phyloP scores from a whole-genome alignment of 2,797 vertebrate genomes.

The Ptychobarbus kaznakovi region DNA sequence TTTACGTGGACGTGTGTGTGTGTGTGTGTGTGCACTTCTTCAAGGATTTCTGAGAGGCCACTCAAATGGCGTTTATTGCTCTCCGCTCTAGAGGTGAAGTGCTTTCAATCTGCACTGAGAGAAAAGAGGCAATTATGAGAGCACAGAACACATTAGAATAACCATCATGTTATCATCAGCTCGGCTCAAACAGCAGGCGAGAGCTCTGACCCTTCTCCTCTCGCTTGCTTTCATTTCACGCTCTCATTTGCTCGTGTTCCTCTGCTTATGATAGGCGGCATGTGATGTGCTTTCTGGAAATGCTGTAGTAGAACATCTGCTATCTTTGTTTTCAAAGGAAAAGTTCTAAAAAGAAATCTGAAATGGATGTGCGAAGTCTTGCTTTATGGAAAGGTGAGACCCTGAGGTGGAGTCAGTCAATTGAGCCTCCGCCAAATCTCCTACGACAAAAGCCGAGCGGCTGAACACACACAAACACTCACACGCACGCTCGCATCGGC shows the following conservation, averaged over 20 bases:
- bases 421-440: constrained; percentile 26
- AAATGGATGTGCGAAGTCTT: background rate
- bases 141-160: constrained; percentile 46
- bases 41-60: constrained; percentile 44
- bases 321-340: constrained; percentile 33
- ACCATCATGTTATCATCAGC: constrained; percentile 45
- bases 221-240: constrained; percentile 5
- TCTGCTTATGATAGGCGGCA: background rate
- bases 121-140: constrained; percentile 44
- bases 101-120: constrained; percentile 46
- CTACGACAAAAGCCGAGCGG: constrained; percentile 14
- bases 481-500: constrained; percentile 35
- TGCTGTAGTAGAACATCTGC: background rate
- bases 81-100: constrained; percentile 40
- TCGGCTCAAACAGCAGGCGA: constrained; percentile 5
- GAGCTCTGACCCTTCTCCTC: constrained; percentile 40
- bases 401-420: constrained; percentile 38
- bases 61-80: constrained; percentile 36
- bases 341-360: constrained; percentile 27
- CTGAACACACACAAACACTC: constrained; percentile 31
- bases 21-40: background rate
- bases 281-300: background rate
- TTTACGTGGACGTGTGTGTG: background rate
- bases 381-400: constrained; percentile 37
- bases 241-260: constrained; percentile 26